Evolutionary conservation across 2,797 vertebrate genomes (phyloP).

Genomic region (Epinephelus awoara): DNA sequence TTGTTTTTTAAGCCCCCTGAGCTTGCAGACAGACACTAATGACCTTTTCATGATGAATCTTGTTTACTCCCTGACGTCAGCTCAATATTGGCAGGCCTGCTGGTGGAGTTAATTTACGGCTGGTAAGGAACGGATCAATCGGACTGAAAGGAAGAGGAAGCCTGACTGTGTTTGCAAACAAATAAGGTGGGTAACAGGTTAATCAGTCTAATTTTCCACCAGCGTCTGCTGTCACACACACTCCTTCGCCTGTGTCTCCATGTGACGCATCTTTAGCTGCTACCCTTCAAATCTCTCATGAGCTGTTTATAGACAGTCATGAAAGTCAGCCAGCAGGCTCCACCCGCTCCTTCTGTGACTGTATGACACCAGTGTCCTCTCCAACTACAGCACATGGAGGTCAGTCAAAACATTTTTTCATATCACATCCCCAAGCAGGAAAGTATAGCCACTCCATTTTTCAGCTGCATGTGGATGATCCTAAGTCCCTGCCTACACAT

Average conservation of each 20-base stretch:
- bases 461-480: background rate
- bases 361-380: conserved; percentile 36
- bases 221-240: background rate
- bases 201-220: background rate
- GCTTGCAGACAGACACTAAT: conserved; percentile 40
- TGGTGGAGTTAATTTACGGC: conserved; percentile 33
- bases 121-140: conserved; percentile 21
- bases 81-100: conserved; percentile 35
- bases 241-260: conserved; percentile 5
- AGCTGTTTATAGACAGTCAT: conserved; percentile 59
- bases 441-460: background rate
- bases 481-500: too few species aligned
- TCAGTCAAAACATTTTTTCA: conserved; percentile 35
- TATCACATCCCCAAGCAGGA: background rate
- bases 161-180: background rate
- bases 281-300: conserved; percentile 51
- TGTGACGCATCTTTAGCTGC: conserved; percentile 46
- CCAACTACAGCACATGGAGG: conserved; percentile 26
- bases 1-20: conserved; percentile 2
- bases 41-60: conserved; percentile 62
- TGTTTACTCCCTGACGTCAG: conserved; percentile 53
- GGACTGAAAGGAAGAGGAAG: background rate
- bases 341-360: conserved; percentile 31
- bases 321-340: conserved; percentile 53
- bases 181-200: background rate